A percentile compares a stretch with the other conserved stretches of the same genome.
Conservation (phyloP, 2,113 vertebrate species). For the Phyllopteryx taeniolatus region DNA sequence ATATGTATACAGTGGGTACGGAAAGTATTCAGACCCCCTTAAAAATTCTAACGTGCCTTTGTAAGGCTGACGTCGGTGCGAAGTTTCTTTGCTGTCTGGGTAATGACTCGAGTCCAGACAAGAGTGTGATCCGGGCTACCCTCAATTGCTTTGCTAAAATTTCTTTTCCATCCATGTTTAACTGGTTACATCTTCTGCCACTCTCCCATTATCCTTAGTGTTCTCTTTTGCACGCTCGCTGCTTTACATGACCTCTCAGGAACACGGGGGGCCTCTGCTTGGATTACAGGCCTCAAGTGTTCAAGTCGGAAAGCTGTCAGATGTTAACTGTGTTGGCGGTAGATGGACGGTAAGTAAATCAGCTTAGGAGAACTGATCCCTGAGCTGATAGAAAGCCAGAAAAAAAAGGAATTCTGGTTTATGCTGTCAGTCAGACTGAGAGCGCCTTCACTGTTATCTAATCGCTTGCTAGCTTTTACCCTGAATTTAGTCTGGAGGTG, state of each 20-base stretch:
- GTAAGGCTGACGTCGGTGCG: too few relatives aligned
- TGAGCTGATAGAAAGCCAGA: constrained; percentile 43
- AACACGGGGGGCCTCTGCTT: constrained; percentile 14
- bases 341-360: constrained; percentile 15
- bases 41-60: too few relatives aligned
- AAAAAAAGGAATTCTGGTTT: constrained; percentile 58
- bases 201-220: background rate
- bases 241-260: constrained; percentile 22
- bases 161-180: background rate
- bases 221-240: background rate
- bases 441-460: constrained; percentile 24
- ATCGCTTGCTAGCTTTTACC: constrained; percentile 35
- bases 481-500: constrained; percentile 43
- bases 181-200: background rate
- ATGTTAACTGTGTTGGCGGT: constrained; percentile 17
- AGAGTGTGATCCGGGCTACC: background rate
- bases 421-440: constrained; percentile 28
- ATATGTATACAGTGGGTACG: too few relatives aligned
- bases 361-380: constrained; percentile 45
- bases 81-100: too few relatives aligned
- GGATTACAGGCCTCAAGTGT: constrained; percentile 44
- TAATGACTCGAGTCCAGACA: background rate
- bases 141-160: background rate
- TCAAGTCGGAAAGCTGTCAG: constrained; percentile 14
- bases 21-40: too few relatives aligned